Evolutionary conservation across 1,140 invertebrate species (phyloP).

Genomic region (Coelopa frigida): DNA sequence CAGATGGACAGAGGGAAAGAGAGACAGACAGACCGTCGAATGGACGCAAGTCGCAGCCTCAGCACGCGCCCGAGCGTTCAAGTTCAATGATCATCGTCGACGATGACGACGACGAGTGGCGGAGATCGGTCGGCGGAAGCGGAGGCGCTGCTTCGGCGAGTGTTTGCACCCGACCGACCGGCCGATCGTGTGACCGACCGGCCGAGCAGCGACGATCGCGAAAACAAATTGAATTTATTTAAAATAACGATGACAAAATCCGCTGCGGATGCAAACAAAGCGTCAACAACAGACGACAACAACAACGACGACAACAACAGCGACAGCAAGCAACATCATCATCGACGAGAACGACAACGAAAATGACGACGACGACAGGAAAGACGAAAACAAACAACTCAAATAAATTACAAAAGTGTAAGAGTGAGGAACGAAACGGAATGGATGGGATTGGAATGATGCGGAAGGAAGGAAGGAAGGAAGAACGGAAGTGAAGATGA

Average conservation of each 20-base stretch:
- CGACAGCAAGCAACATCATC: too few relatives aligned
- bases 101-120: conserved; percentile 1
- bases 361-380: too few relatives aligned
- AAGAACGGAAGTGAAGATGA: too few relatives aligned
- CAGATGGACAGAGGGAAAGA: not conserved
- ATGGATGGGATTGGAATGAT: too few relatives aligned
- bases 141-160: not conserved
- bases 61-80: conserved; percentile 10
- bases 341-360: too few relatives aligned
- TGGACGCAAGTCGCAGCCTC: not conserved
- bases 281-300: conserved; percentile 3
- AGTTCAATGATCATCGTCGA: conserved; percentile 12
- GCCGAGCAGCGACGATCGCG: not conserved
- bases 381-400: too few relatives aligned
- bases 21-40: not conserved
- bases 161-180: conserved; percentile 1
- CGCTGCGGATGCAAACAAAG: conserved; percentile 12
- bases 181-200: not conserved
- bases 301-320: too few relatives aligned
- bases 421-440: too few relatives aligned
- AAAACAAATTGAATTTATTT: conserved; percentile 19
- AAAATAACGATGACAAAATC: conserved; percentile 45
- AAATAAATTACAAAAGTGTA: too few relatives aligned
- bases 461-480: too few relatives aligned
- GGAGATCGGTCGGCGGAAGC: not conserved